Evolutionary conservation across 2,113 vertebrate genomes (phyloP).

Genomic region (Opisthocomus hoazin): DNA sequence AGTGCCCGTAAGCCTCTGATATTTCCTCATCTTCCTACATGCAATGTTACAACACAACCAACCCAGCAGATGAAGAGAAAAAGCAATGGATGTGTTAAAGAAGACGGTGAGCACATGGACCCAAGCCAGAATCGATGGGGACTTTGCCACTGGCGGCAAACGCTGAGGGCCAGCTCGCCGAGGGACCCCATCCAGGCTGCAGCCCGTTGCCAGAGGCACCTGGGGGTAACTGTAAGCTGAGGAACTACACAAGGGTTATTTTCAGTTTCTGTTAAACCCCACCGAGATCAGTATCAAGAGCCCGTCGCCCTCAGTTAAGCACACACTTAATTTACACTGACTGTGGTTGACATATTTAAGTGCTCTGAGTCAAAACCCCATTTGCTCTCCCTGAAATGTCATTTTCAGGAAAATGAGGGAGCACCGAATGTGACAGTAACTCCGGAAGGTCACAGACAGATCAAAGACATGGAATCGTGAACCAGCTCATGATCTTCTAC

Average conservation of each 20-base stretch:
- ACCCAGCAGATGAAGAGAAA: background rate
- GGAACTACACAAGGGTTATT: background rate
- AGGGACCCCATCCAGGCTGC: background rate
- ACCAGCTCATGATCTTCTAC: background rate
- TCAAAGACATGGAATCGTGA: background rate
- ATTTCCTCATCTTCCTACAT: background rate
- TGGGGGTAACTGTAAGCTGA: background rate
- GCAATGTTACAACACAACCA: no score
- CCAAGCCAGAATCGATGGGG: background rate
- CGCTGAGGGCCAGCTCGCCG: background rate
- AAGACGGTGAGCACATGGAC: accelerated
- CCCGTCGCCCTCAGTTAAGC: background rate
- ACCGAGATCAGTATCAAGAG: accelerated
- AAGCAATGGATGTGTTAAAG: background rate
- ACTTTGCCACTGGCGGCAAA: no score
- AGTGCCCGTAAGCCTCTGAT: no score
- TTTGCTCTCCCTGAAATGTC: background rate
- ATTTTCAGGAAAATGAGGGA: background rate
- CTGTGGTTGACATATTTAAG: accelerated
- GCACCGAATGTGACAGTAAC: no score
- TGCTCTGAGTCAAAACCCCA: background rate
- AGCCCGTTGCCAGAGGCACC: background rate
- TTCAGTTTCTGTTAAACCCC: background rate
- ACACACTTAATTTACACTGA: background rate
- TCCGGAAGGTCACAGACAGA: background rate